Evolutionary conservation across 2,113 vertebrate species (phyloP).

Genomic region (Chionodraco myersi): DNA sequence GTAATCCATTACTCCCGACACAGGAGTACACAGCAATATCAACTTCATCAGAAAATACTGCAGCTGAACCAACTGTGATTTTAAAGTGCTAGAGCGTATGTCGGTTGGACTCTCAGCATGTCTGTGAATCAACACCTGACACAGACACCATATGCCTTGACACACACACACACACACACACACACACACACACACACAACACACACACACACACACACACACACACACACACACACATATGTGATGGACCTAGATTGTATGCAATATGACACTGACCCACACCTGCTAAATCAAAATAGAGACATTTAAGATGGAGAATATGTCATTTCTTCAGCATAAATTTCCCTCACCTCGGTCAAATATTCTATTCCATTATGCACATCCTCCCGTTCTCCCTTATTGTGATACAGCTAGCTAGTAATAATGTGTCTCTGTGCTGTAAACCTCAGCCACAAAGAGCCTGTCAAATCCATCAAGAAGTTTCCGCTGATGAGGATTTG

Average conservation of each 20-base stretch:
- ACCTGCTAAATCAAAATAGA: constrained; percentile 19
- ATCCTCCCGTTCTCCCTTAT: neutral
- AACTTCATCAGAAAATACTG: constrained; percentile 8
- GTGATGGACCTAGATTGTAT: constrained; percentile 1
- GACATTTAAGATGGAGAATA: neutral
- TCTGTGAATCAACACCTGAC: constrained; percentile 54
- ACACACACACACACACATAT: constrained; percentile 1
- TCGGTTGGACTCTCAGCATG: constrained; percentile 13
- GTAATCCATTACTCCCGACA: too few species aligned
- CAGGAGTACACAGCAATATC: constrained; percentile 1
- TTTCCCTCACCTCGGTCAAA: neutral
- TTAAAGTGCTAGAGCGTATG: neutral
- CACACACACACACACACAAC: constrained; percentile 7
- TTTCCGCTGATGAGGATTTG: constrained; percentile 36
- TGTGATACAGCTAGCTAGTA: constrained; percentile 25
- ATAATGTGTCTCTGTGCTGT: neutral
- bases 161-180: constrained; percentile 7
- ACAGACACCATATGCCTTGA: constrained; percentile 38
- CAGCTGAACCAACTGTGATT: constrained; percentile 22
- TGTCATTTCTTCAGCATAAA: neutral
- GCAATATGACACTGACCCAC: neutral
- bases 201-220: neutral
- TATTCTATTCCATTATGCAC: neutral
- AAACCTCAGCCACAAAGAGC: constrained; percentile 24
- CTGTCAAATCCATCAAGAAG: constrained; percentile 39